phyloP scores from a whole-genome alignment of 2,888 invertebrate species.

The Heliconius ethilla region DNA sequence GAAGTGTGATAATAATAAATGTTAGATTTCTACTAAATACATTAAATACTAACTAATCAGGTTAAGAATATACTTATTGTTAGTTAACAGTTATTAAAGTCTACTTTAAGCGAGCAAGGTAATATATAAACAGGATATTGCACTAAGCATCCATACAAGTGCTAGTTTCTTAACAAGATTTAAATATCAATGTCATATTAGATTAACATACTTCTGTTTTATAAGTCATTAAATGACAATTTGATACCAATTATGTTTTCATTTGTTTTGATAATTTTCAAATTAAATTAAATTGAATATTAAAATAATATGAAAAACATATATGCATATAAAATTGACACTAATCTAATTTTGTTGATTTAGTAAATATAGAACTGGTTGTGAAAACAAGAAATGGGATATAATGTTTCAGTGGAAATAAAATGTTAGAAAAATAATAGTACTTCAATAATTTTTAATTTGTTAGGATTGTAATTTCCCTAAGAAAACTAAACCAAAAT shows the following conservation, averaged over 20 bases:
- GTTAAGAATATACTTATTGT: constrained; percentile 5
- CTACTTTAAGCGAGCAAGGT: constrained; percentile 61
- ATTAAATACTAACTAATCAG: background rate
- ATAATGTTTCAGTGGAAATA: too few species aligned
- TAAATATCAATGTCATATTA: constrained; percentile 75
- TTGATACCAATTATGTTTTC: background rate
- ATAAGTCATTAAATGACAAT: constrained; percentile 53
- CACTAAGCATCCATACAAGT: constrained; percentile 70
- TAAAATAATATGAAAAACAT: background rate
- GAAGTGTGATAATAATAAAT: constrained; percentile 17
- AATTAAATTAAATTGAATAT: background rate
- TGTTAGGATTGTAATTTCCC: background rate
- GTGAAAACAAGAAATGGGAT: background rate
- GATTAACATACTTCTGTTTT: constrained; percentile 68
- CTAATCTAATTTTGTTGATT: background rate
- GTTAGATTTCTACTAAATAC: background rate
- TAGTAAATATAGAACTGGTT: background rate
- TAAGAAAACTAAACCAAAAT: background rate
- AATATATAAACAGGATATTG: constrained; percentile 69
- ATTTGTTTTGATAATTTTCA: background rate
- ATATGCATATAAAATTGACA: background rate
- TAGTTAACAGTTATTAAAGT: constrained; percentile 52
- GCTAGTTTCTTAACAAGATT: constrained; percentile 73
- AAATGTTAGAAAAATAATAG: too few species aligned
- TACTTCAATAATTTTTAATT: too few species aligned